These are phyloP conservation scores for Mycetomoellerius zeteki DNA, from an alignment of 1,140 invertebrate genomes.

Conservation along the genomic window DNA sequence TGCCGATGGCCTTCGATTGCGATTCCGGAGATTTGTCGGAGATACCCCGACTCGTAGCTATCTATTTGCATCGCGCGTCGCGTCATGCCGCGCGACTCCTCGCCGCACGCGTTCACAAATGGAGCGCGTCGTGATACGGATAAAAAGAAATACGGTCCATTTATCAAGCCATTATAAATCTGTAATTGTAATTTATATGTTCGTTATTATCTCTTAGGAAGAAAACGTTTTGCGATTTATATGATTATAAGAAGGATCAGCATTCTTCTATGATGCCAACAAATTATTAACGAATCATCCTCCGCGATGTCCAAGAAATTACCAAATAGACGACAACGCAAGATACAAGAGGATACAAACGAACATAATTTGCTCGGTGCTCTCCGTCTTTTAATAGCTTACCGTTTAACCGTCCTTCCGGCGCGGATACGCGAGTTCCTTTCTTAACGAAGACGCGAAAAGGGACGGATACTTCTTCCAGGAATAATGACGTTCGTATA, in stretches of 20 bases:
- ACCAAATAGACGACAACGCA: slow-evolving; percentile 1
- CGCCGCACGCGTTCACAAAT: slow-evolving; percentile 27
- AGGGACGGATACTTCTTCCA: slow-evolving; percentile 29
- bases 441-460: slow-evolving; percentile 62
- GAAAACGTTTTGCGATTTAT: neutral
- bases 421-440: slow-evolving; percentile 60
- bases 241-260: neutral
- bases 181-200: neutral
- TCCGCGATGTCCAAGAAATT: slow-evolving; percentile 27
- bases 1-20: slow-evolving; percentile 62
- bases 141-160: slow-evolving; percentile 18
- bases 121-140: neutral
- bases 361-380: slow-evolving; percentile 22
- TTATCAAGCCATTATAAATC: neutral
- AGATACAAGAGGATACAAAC: slow-evolving; percentile 23
- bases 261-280: neutral
- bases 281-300: slow-evolving; percentile 51
- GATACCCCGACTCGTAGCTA: slow-evolving; percentile 58
- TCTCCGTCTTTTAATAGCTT: slow-evolving; percentile 1
- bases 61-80: slow-evolving; percentile 66
- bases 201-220: neutral
- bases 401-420: slow-evolving; percentile 47
- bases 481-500: slow-evolving; percentile 62
- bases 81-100: slow-evolving; percentile 12
- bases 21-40: slow-evolving; percentile 71